Evolutionary conservation across 2,797 vertebrate genomes (phyloP).

Genomic region (Anabacerthia variegaticeps): DNA sequence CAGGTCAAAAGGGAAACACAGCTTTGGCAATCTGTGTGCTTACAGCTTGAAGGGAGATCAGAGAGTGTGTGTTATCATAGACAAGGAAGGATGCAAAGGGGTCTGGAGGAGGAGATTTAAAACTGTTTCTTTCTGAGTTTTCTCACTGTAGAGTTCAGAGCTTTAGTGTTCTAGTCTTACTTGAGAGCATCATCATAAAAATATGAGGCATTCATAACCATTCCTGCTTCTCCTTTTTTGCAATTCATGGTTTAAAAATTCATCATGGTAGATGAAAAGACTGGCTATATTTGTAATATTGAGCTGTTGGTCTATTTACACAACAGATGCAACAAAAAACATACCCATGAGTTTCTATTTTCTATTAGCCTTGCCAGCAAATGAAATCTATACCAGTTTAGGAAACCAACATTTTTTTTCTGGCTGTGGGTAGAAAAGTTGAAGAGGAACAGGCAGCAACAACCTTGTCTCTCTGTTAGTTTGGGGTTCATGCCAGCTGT

Average conservation of each 20-base stretch:
- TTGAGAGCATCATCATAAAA: not conserved
- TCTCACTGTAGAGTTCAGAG: not conserved
- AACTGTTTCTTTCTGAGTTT: not conserved
- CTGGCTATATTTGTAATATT: not conserved
- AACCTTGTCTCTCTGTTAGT: not conserved
- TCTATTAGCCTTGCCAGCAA: not conserved
- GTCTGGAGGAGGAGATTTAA: not conserved
- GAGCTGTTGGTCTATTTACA: not conserved
- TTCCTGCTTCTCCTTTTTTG: not conserved
- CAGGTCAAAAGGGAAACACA: not conserved
- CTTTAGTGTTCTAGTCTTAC: not conserved
- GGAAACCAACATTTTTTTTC: not conserved
- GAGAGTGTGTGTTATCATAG: not conserved
- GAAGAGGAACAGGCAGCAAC: not conserved
- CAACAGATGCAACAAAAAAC: not conserved
- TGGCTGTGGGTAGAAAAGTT: not conserved
- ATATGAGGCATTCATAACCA: not conserved
- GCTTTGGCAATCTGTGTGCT: not conserved
- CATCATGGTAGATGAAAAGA: not conserved
- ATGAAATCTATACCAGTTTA: not conserved
- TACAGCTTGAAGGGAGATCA: slow-evolving; percentile 3
- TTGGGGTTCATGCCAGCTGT: not conserved
- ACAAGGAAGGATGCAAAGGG: not conserved
- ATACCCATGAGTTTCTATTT: not conserved
- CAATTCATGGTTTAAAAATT: not conserved